A percentile compares a stretch with the other conserved stretches of the same genome.
Evolutionary conservation across 1,140 invertebrate species (phyloP).

Genomic region (Aphelinus certus): DNA sequence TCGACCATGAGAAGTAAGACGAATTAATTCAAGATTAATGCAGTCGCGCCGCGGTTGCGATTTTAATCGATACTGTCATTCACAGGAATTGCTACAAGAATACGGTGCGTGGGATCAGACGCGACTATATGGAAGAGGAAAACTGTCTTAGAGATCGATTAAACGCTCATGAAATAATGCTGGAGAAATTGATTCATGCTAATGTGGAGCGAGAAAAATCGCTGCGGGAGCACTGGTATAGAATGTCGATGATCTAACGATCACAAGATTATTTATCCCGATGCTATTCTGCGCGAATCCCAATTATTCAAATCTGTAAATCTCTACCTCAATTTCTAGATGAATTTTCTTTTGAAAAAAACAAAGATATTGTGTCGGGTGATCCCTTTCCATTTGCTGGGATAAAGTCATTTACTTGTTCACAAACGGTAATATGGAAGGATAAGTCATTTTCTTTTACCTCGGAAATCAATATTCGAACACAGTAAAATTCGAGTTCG

Average conservation of each 20-base stretch:
- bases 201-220: slow-evolving; percentile 35
- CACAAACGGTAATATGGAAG: too few species aligned
- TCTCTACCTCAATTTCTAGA: too few species aligned
- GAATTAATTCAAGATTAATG: slow-evolving; percentile 17
- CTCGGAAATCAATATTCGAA: too few species aligned
- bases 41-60: background rate
- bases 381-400: background rate
- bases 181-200: slow-evolving; percentile 26
- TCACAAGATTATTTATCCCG: too few species aligned
- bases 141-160: slow-evolving; percentile 32
- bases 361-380: too few species aligned
- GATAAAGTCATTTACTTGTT: too few species aligned
- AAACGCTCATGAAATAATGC: slow-evolving; percentile 20
- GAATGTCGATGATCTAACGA: too few species aligned
- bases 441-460: too few species aligned
- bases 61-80: slow-evolving; percentile 4
- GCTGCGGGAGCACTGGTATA: slow-evolving; percentile 29
- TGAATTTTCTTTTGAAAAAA: too few species aligned
- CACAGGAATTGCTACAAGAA: slow-evolving; percentile 17
- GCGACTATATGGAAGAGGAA: slow-evolving; percentile 8
- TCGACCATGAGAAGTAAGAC: slow-evolving; percentile 26
- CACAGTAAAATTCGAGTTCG: too few species aligned
- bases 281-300: too few species aligned
- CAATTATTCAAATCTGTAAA: too few species aligned
- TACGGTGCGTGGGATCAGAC: slow-evolving; percentile 6